Conservation (phyloP, 2,888 invertebrate genomes). For the Cheilosia vulpina region DNA sequence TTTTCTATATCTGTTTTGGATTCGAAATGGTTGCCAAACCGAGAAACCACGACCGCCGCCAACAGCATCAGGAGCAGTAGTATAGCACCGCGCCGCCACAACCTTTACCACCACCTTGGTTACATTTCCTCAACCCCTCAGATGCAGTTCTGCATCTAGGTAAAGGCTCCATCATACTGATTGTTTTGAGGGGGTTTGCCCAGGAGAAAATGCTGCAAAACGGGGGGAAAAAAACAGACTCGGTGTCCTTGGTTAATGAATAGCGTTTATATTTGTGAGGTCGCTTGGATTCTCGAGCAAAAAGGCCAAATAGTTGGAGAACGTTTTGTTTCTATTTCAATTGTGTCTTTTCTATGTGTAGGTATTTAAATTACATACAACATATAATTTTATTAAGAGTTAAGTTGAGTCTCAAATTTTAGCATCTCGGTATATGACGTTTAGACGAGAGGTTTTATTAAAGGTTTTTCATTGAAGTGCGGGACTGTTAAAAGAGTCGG, state of each 20-base stretch:
- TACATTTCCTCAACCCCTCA: slow-evolving; percentile 57
- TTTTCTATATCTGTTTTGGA: slow-evolving; percentile 39
- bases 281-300: slow-evolving; percentile 70
- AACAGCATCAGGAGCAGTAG: slow-evolving; percentile 18
- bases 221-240: slow-evolving; percentile 15
- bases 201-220: slow-evolving; percentile 52
- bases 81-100: slow-evolving; percentile 30
- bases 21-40: slow-evolving; percentile 66
- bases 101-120: slow-evolving; percentile 41
- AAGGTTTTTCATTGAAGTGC: background rate
- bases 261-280: slow-evolving; percentile 72
- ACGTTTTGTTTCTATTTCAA: slow-evolving; percentile 70
- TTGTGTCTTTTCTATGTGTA: slow-evolving; percentile 60
- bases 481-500: too few relatives aligned
- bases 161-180: slow-evolving; percentile 71
- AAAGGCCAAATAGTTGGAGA: slow-evolving; percentile 70
- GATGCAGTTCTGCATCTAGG: slow-evolving; percentile 65
- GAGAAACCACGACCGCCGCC: slow-evolving; percentile 55
- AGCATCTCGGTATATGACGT: background rate
- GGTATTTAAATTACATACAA: slow-evolving; percentile 43
- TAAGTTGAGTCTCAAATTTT: slow-evolving; percentile 9
- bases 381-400: slow-evolving; percentile 27
- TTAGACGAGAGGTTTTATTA: slow-evolving; percentile 5
- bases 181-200: slow-evolving; percentile 68
- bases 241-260: slow-evolving; percentile 70